These are phyloP conservation scores for Drosophila meridiana DNA, from an alignment of 2,888 invertebrate species.

Conservation along the genomic window DNA sequence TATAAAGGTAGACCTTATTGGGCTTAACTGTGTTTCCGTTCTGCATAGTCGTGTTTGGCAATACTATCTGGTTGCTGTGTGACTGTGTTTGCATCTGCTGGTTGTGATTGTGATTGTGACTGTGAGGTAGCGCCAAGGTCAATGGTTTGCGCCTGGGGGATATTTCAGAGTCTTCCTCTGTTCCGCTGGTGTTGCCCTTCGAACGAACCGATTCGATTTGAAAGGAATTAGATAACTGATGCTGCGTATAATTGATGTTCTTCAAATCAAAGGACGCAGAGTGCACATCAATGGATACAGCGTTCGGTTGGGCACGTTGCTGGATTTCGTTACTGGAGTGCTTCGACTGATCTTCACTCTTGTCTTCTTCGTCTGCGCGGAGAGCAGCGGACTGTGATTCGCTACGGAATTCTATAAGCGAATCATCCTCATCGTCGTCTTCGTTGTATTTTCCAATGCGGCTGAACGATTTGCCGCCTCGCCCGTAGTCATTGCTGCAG, in stretches of 20 bases:
- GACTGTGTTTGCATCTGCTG: conserved; percentile 26
- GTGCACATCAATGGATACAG: conserved; percentile 81
- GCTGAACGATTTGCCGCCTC: conserved; percentile 36
- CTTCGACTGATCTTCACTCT: conserved; percentile 12
- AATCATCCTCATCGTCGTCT: conserved; percentile 76
- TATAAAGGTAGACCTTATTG: conserved; percentile 92
- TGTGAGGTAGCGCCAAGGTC: conserved; percentile 80
- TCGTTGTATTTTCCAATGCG: conserved; percentile 34
- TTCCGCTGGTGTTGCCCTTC: conserved; percentile 54
- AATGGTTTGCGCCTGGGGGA: conserved; percentile 73
- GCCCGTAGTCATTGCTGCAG: conserved; percentile 59
- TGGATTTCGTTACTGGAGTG: conserved; percentile 11
- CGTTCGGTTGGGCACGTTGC: conserved; percentile 31
- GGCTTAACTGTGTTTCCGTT: conserved; percentile 53
- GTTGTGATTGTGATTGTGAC: conserved; percentile 53
- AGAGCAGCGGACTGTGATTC: conserved; percentile 81
- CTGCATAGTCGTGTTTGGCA: conserved; percentile 39
- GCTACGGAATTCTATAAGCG: conserved; percentile 82
- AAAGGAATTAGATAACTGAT: conserved; percentile 83
- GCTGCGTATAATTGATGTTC: conserved; percentile 79
- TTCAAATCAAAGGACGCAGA: conserved; percentile 75
- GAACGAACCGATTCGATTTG: conserved; percentile 84
- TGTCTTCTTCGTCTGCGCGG: conserved; percentile 38
- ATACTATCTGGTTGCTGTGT: conserved; percentile 30
- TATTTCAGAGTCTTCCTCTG: conserved; percentile 44